phyloP scores from a whole-genome alignment of 2,797 vertebrate genomes.

The Cyprinella venusta region DNA sequence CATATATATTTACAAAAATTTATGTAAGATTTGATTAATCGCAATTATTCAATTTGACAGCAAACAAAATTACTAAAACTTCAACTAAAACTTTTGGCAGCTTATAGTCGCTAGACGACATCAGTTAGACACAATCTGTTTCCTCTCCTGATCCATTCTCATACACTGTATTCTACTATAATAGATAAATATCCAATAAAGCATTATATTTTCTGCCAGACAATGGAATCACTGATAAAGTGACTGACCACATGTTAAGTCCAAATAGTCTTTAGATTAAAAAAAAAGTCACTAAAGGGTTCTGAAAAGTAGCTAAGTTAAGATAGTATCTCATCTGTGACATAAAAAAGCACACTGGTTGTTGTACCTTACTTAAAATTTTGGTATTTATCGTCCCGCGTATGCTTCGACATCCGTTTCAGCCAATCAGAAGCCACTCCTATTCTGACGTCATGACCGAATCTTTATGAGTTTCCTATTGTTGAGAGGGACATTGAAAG shows the following conservation, averaged over 20 bases:
- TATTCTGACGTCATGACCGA: constrained; percentile 51
- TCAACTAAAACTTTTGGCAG: too few relatives aligned
- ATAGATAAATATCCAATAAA: neutral
- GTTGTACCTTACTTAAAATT: neutral
- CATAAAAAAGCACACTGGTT: neutral
- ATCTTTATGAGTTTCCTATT: constrained; percentile 57
- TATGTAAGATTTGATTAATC: too few relatives aligned
- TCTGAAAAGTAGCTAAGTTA: neutral
- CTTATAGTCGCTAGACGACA: too few relatives aligned
- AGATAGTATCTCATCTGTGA: neutral
- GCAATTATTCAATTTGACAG: too few relatives aligned
- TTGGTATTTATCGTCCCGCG: neutral
- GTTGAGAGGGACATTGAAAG: constrained; percentile 42
- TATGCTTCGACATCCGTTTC: neutral
- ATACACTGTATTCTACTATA: neutral
- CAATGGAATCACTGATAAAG: too few relatives aligned
- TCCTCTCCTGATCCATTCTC: too few relatives aligned
- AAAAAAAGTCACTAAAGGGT: neutral
- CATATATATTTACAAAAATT: too few relatives aligned
- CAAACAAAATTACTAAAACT: too few relatives aligned
- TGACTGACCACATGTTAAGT: neutral
- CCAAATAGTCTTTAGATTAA: neutral
- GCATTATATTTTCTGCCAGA: neutral
- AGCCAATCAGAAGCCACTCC: constrained; percentile 34
- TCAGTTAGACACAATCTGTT: too few relatives aligned